Percentiles rank a stretch among this genome's conserved stretches.
phyloP scores from a whole-genome alignment of 2,797 vertebrate genomes.

The Decapterus maruadsi region DNA sequence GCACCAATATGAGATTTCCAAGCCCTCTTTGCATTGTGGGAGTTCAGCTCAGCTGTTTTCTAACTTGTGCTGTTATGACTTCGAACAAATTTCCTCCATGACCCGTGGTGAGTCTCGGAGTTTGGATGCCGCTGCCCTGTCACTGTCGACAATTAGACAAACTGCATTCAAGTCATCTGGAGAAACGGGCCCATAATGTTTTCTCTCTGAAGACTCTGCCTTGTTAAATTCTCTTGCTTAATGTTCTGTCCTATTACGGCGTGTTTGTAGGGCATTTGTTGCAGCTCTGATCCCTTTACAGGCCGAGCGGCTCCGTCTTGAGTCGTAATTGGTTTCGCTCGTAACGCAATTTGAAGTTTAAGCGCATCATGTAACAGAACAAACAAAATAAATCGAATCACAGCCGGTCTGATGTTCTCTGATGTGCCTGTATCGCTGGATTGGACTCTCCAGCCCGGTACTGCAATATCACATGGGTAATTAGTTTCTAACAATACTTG shows the following conservation, averaged over 20 bases:
- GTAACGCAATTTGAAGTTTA: slow-evolving; percentile 36
- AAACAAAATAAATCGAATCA: slow-evolving; percentile 54
- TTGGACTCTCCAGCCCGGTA: background rate
- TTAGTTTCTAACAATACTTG: slow-evolving; percentile 31
- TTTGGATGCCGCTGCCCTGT: slow-evolving; percentile 48
- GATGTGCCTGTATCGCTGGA: no score
- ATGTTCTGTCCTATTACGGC: slow-evolving; percentile 60
- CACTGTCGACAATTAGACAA: slow-evolving; percentile 57
- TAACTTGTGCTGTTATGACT: slow-evolving; percentile 29
- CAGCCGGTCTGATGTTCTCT: slow-evolving; percentile 19
- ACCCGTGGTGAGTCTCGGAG: slow-evolving; percentile 31
- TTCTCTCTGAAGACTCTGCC: slow-evolving; percentile 50
- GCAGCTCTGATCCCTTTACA: slow-evolving; percentile 26
- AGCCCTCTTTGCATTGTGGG: slow-evolving; percentile 53
- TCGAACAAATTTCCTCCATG: slow-evolving; percentile 20
- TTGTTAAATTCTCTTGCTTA: slow-evolving; percentile 59
- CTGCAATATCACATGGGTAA: slow-evolving; percentile 43
- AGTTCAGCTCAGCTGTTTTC: slow-evolving; percentile 61
- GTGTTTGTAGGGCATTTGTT: slow-evolving; percentile 51
- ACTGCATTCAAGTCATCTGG: slow-evolving; percentile 66
- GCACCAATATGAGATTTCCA: slow-evolving; percentile 45
- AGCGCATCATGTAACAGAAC: slow-evolving; percentile 30
- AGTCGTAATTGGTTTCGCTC: slow-evolving; percentile 35
- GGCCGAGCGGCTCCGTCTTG: slow-evolving; percentile 4
- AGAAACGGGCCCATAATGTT: slow-evolving; percentile 58